Base-by-base conservation (phyloP, 2,113 vertebrate genomes). In the Bubo bubo region DNA sequence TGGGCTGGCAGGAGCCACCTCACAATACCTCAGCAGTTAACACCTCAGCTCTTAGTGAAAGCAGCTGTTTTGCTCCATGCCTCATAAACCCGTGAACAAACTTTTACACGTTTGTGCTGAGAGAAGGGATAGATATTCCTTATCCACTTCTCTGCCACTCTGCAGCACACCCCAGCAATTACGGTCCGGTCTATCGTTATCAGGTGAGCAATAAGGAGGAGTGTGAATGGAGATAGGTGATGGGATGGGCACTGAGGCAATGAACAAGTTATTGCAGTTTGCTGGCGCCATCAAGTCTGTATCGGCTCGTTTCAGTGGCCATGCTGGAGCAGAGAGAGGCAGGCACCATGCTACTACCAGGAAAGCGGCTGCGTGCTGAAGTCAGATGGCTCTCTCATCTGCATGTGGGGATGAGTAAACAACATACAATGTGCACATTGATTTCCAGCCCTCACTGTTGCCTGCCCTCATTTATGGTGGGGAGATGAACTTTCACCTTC, bases 281-380 rank as follows among this genome's bases (percentile, higher is more conserved):
- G 83, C 90, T 95, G 98, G 98, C 98, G 98, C 98, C 98, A 21
- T 93, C 13, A 11, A 92, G 98, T 98, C 98, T 98, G 96, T 77
- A 37, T 74, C 27, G 49, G 96, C 87, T 59, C 14, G 59, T 79
- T 95, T 84, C 68, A 49, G 20, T 92, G 96, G 92, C 96, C 58
- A 1, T 7, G 91, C 71, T 34, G 95, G 93, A 87, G 92, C 75
- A 14, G 52, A 23, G 87, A 10, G 62, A 47, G 43, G 73, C 67
- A 68, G 81, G 71, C 53, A 56, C 90, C 32, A 3, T 35, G 43
- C 87, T 32, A 92, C 86, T 73, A 30, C 77, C 8, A 18, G 75
- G 87, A 70, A 68, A 6, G 77, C 3, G 28, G 62, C 67, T 49
- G 79, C 53, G 41, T 49, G 82, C 52, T 39, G 66, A 4, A 41